Evolutionary conservation across 2,888 invertebrate species (phyloP), one percentile per base, ranked within the genome.

Genomic region (Lasioglossum morio): DNA sequence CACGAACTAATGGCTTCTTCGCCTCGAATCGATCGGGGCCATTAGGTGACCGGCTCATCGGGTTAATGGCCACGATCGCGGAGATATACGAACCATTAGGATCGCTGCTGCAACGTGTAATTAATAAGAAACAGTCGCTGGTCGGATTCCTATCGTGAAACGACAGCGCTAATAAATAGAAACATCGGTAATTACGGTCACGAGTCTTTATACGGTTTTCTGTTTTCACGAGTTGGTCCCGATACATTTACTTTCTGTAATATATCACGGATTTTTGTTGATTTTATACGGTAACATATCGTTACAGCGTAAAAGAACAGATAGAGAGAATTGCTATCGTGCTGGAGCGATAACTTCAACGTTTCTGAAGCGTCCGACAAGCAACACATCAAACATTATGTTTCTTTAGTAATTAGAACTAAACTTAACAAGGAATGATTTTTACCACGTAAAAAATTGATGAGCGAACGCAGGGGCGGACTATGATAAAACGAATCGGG

Each of bases 1-100:
- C 60, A 74, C 75, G 76, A 73, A 82, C 84, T 89, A 89, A 89
- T 88, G 84, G 66, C 84, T 78, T 80, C 78, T 83, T 88, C 82
- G 81, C 75, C 66, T 86, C 74, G 78, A 73, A 79, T 60, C 66
- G 86, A 89, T 88, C 80, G 53, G 57, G 43, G 57, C 79, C 79
- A 80, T 89, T 89, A 84, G 72, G 30, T 63, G 70, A 81, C 46
- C 80, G 72, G 78, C 48, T 27, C 63, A 78, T 76, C 60, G 72
- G 70, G 48, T 86, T 88, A 89, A 90, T 85, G 77, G 66, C 84
- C 79, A 69, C 72, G 78, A 89, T 83, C 82, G 74, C 69, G 74
- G 76, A 83, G 77, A 80, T 80, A 88, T 37, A 30, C 66, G 70
- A 66, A 72, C 74, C 76, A 79, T 86, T 85, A 82, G 60, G 30